phyloP scores from a whole-genome alignment of 2,113 vertebrate species.

The Macquaria australasica region DNA sequence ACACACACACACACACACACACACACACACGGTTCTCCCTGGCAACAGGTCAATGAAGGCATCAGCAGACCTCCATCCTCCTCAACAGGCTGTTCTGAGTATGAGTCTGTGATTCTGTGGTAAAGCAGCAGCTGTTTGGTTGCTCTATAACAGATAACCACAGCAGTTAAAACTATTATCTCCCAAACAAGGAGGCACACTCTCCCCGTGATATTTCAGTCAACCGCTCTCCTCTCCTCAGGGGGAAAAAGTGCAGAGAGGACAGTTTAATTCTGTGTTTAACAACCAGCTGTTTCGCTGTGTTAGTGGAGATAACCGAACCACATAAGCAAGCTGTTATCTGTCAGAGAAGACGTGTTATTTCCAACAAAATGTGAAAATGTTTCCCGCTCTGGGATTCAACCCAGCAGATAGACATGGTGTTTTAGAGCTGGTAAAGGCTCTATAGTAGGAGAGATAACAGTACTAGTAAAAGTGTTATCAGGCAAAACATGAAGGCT shows the following conservation, averaged over 20 bases:
- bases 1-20: not conserved
- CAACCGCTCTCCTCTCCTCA: not conserved
- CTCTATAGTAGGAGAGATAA: not conserved
- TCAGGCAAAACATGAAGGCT: not conserved
- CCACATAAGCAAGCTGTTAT: not conserved
- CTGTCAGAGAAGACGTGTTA: not conserved
- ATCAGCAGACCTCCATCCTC: no score
- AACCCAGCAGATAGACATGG: not conserved
- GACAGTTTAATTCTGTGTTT: not conserved
- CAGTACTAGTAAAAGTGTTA: not conserved
- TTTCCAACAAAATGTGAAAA: not conserved
- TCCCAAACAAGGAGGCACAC: not conserved
- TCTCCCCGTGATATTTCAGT: not conserved
- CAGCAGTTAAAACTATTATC: slow-evolving; percentile 14
- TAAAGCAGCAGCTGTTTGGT: slow-evolving; percentile 6
- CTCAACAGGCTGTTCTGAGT: no score
- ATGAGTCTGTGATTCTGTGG: not conserved
- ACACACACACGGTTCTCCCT: no score
- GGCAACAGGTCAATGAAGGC: no score
- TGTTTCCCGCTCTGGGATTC: not conserved
- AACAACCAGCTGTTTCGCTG: slow-evolving; percentile 9
- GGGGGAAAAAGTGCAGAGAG: not conserved
- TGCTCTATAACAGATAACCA: not conserved
- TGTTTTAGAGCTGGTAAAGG: not conserved
- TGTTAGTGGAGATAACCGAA: not conserved